Percentiles rank a stretch among this genome's conserved stretches.
These are phyloP conservation scores for Paguma larvata DNA, from an alignment of 2,797 vertebrate species.

Conservation along the genomic window DNA sequence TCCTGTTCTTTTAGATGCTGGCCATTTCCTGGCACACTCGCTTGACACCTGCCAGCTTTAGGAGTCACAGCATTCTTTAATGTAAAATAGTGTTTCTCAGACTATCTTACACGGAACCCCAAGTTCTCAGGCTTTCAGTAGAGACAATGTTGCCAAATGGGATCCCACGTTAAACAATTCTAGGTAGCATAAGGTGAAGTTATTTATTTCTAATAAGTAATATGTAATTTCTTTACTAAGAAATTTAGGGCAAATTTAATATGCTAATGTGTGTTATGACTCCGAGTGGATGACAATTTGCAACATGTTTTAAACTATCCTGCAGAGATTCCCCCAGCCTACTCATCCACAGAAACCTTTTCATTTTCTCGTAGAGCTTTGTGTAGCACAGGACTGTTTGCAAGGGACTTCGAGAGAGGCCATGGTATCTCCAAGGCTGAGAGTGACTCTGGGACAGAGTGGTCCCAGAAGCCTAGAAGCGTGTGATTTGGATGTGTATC, in stretches of 20 bases:
- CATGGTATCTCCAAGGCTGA: neutral
- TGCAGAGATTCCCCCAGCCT: neutral
- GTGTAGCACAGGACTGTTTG: neutral
- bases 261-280: neutral
- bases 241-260: neutral
- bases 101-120: neutral
- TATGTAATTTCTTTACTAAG: constrained; percentile 30
- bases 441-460: neutral
- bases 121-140: neutral
- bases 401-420: neutral
- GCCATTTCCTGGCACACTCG: neutral
- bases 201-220: neutral
- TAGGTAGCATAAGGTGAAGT: neutral
- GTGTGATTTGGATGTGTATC: neutral
- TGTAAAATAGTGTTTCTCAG: neutral
- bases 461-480: neutral
- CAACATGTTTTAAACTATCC: neutral
- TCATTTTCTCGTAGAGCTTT: neutral
- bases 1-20: neutral
- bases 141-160: neutral
- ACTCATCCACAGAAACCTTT: neutral
- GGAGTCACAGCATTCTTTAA: constrained; percentile 9
- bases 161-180: neutral
- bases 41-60: neutral
- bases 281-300: neutral